Conservation (phyloP, 1,140 invertebrate genomes). For the Drosophila tristis region DNA sequence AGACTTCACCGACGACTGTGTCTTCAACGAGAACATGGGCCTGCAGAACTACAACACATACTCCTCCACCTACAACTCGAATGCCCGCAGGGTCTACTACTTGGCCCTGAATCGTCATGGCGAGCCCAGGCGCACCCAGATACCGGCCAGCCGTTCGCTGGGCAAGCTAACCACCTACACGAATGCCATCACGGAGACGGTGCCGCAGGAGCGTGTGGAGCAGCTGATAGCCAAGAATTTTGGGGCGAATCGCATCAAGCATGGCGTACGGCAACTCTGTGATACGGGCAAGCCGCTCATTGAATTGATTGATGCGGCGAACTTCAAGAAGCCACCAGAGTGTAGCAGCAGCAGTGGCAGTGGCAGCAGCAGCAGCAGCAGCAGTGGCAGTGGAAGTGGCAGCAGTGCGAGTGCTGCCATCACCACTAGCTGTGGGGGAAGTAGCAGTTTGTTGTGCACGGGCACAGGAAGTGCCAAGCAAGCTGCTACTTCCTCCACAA, state of each 20-base stretch:
- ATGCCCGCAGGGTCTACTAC: slow-evolving; percentile 89
- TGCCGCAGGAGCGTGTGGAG: slow-evolving; percentile 86
- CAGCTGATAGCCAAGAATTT: slow-evolving; percentile 84
- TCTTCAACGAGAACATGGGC: slow-evolving; percentile 93
- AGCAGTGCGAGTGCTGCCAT: slow-evolving; percentile 10
- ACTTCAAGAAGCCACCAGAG: slow-evolving; percentile 70
- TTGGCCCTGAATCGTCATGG: slow-evolving; percentile 90
- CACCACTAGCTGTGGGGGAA: slow-evolving; percentile 31
- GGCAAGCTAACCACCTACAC: slow-evolving; percentile 90
- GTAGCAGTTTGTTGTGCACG: slow-evolving; percentile 10
- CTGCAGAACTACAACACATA: slow-evolving; percentile 94
- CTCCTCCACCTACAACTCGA: slow-evolving; percentile 90
- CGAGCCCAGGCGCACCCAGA: slow-evolving; percentile 88
- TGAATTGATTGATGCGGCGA: slow-evolving; percentile 69
- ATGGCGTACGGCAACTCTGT: slow-evolving; percentile 84
- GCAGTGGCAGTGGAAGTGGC: slow-evolving; percentile 36
- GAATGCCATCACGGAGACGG: slow-evolving; percentile 88
- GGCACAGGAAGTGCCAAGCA: too few species aligned
- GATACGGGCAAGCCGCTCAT: slow-evolving; percentile 83
- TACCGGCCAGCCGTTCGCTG: slow-evolving; percentile 87
- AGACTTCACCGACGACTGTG: slow-evolving; percentile 92
- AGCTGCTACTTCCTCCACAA: too few species aligned
- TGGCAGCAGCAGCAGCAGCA: slow-evolving; percentile 38
- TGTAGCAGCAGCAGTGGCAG: slow-evolving; percentile 53
- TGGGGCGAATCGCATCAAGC: slow-evolving; percentile 83